Evolutionary conservation across 2,888 invertebrate genomes (phyloP), one percentile per base, ranked within the genome.

Genomic region (Erannis defoliaria): DNA sequence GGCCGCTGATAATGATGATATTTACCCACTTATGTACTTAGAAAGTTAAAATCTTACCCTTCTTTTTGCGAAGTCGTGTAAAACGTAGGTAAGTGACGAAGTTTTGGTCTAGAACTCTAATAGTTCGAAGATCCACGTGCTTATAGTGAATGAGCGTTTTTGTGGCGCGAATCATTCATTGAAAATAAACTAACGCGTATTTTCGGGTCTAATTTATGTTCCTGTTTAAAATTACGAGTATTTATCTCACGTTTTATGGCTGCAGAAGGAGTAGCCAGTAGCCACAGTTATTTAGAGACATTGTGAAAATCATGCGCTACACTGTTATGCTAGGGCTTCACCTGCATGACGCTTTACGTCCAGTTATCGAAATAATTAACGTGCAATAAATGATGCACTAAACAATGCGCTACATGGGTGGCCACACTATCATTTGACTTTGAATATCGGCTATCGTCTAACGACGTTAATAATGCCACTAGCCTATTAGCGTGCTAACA

Each of bases 171-270:
- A 14, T 8, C 23, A 14, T 23, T 14, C 23, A 43, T 43, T n/a
- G n/a, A 14, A 45, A 45, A 26, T 45, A 42, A 42, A 42, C n/a
- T 42, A 29, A 45, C 26, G 21, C 14, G 1, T 16, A 45, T 45
- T 45, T 45, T 29, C 9, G 16, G 14, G 8, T 14, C 16, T 45
- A 45, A 45, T 43, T 33, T 54, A 43, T 54, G 43, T 14, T 43
- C 16, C 33, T 12, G 19, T 38, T 45, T 38, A 38, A 55, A 48
- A 43, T 26, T 38, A 55, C 38, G 21, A 48, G 19, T 37, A n/a
- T 55, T 55, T 54, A 54, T 54, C 21, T 40, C 31, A 31, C 4
- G 26, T 40, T 53, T 55, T 38, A 55, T 48, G 19, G 55, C 26
- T 31, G 14, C 29, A 38, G 38, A 19, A 55, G 26, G 26, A 26